Evolutionary conservation across 2,797 vertebrate genomes (phyloP), one percentile per base, ranked within the genome.

Genomic region (Acanthurus lineatus): DNA sequence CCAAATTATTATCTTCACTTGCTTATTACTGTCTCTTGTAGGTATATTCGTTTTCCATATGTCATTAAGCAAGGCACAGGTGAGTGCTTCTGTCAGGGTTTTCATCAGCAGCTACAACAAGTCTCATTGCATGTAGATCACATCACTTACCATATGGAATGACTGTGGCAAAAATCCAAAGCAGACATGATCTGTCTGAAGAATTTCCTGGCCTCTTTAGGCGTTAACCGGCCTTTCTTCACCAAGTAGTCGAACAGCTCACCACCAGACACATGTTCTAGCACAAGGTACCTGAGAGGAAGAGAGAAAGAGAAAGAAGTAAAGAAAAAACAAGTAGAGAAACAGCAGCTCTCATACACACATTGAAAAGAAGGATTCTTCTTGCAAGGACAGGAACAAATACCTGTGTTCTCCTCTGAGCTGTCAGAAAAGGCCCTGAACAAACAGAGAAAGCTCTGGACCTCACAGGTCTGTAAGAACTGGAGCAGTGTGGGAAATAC

Each of bases 121-220:
- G 7, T 52, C 0, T 9, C 2, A 20, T 25, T 20, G 14, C 5
- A 56, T 3, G 11, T 16, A 0, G 11, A 35, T 54, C 9, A 15
- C 49, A 20, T 25, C 51, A 91, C 95, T 90, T 89, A 98, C 97
- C 97, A 98, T 93, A 98, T 98, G 83, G 96, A 98, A 87, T 98
- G 97, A 92, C 96, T 97, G 86, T 98, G 97, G 92, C 97, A 98
- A 93, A 98, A 98, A 88, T 98, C 97, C 94, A 98, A 91, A 35
- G 97, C 97, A 1, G 97, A 98, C 82, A 98, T 97, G 49, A 98
- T 98, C 93, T 98, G 97, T 89, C 97, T 96, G 93, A 98, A 98
- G 94, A 98, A 98, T 92, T 97, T 97, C 69, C 97, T 94, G 71
- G 97, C 97, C 87, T 97, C 97, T 93, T 97, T 98, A 1, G 97